Base-by-base conservation (phyloP, 2,113 vertebrate species). In the Condylura cristata region DNA sequence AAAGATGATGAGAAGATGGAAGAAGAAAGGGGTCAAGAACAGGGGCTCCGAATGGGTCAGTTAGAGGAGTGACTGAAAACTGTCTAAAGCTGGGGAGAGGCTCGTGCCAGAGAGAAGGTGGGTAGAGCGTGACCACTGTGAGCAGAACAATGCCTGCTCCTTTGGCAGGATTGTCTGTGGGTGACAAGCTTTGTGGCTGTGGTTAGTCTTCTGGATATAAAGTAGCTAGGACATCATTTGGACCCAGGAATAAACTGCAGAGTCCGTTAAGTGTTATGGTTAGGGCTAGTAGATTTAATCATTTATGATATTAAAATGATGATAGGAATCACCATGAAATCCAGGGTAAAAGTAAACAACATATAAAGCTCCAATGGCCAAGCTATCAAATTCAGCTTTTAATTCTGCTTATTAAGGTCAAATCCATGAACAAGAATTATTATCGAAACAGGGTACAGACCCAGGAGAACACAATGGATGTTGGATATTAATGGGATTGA, bases 361-460 rank as follows among this genome's bases (percentile, higher is more conserved):
- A 81, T 71, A 66, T 26, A 79, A 68, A 63, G 60, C 34, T 71
- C 86, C 2, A 5, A 34, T 11, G 12, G 13, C 22, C 79, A 75
- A 92, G 39, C 34, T 80, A 48, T 34, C 37, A 78, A 91, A 46
- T 63, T 17, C 32, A 80, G 17, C 37, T 78, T 89, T 44, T 78
- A 74, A 60, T 71, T 93, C 66, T 88, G 17, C 79, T 92, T 85
- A 82, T 83, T 85, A 89, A 93, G 92, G 66, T 74, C 83, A 83
- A 89, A 60, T 41, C 20, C 5, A 30, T 14, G 32, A 90, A 18
- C 37, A 51, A 39, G 74, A 18, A 17, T 63, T 86, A 68, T 68
- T 92, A 72, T 51, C 84, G 60, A 88, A 79, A 46, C 16, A 89
- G 44, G 48, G 28, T 81, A 63, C 44, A 87, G 65, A 72, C 30